Base-by-base conservation (phyloP, 2,888 invertebrate species). In the Galerucella calmariensis region DNA sequence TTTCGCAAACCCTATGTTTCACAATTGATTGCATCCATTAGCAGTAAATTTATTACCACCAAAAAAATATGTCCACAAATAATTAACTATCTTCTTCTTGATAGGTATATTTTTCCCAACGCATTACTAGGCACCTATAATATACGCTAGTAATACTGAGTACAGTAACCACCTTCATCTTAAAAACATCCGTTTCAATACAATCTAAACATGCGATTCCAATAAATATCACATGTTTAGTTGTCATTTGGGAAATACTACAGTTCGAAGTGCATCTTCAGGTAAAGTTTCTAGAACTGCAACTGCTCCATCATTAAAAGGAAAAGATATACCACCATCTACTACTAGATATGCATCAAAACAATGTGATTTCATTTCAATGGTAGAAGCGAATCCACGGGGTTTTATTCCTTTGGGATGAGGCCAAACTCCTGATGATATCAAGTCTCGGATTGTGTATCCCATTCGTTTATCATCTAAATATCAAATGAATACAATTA, bases 391-490 rank as follows among this genome's bases (percentile, higher is more conserved):
- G 84, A 93, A 94, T 77, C 94, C 95, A 66, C 96, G 90, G 0
- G 94, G 92, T 56, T 92, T 89, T 69, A 95, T 90, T 0, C 92
- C 92, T 74, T 93, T 92, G n/a, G 95, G 94, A 79, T 92, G 90
- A 0, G 95, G 95, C 92, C 95, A 94, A 46, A 94, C 94, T 77
- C 95, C 95, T 76, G 95, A 95, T 73, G 94, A 93, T 66, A 98
- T 95, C 85, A 97, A 94, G 87, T 99, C 99, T 11, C 99, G 92
- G 62, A 99, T 94, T 0, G 96, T 95, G 86, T 97, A 99, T 74
- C 95, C 95, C 88, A 99, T 91, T 81, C 92, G 91, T 5, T 90
- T 89, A 78, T 95, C 93, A 83, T 94, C 96, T 93, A 72, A 83
- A 80, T 67, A 74, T 56, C 10, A 69, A 72, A n/a, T 66, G 20